Evolutionary conservation across 2,888 invertebrate species (phyloP), one percentile per base, ranked within the genome.

Genomic region (Dryocosmus kuriphilus): DNA sequence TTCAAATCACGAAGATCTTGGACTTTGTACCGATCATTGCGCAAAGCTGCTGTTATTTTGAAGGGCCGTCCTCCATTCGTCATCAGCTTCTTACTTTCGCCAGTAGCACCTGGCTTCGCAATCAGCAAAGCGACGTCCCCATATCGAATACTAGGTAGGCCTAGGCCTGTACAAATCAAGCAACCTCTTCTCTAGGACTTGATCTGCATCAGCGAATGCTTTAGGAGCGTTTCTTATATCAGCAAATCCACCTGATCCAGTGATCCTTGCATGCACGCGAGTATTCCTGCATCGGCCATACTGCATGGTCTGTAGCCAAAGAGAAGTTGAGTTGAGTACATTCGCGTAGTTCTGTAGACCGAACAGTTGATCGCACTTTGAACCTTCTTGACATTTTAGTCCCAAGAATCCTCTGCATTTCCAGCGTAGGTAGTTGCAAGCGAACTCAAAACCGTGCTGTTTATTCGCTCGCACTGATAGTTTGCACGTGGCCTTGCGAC

Each of bases 391-490:
- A 77, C 35, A 11, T 38, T n/a, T 22, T 24, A 2, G 61, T 76
- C 77, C 80, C 77, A 77, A 19, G 51, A 61, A 30, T 62, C 41
- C 8, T 63, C 62, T 4, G 77, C 74, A 6, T 74, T 65, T 27
- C 83, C 83, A 38, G 85, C 83, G 41, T 83, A 80, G 55, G 85
- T 85, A 11, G 87, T 78, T 6, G 84, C 83, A 16, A 86, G 74
- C 3, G 88, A 85, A 38, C 82, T 79, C 0, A 88, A 6, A 0
- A 89, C 81, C 0, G 87, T 89, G 1, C 86, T 71, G 60, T 89
- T 89, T 22, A 86, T 81, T 14, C 90, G 74, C 76, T 90, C 90
- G 1, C 86, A 87, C 75, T 90, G 90, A 1, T 90, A 90, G 78
- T 91, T 90, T 0, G 86, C 87, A 9, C 88, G 46, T 2, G 88